Conservation (phyloP, 1,140 invertebrate species). For the Tetramorium parvispinum region DNA sequence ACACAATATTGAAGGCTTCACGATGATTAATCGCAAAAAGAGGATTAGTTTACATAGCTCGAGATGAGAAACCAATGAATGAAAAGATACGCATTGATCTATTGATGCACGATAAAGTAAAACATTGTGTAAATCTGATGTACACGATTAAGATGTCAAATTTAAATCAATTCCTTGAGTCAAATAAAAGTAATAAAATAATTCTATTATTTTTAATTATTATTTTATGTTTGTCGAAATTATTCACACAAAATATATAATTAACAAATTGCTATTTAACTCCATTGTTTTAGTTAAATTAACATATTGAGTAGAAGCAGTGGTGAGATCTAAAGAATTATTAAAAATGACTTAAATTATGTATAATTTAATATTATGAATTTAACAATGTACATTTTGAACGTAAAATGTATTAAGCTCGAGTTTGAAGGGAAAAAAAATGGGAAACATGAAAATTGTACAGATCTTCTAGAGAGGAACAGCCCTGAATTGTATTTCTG, state of each 20-base stretch:
- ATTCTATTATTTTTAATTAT: too few species aligned
- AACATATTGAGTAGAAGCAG: too few species aligned
- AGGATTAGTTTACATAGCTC: constrained; percentile 16
- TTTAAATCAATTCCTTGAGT: too few species aligned
- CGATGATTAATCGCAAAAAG: constrained; percentile 27
- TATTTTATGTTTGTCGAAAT: too few species aligned
- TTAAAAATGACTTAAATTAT: too few species aligned
- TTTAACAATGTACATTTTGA: background rate
- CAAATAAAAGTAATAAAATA: too few species aligned
- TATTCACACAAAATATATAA: too few species aligned
- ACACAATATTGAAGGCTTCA: background rate
- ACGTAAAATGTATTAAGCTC: background rate
- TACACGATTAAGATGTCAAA: too few species aligned
- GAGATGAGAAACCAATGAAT: background rate
- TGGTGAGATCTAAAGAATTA: too few species aligned
- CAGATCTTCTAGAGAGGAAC: background rate
- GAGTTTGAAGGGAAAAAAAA: background rate
- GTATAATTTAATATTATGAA: too few species aligned
- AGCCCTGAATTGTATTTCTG: background rate
- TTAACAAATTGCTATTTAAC: too few species aligned
- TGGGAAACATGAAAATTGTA: background rate
- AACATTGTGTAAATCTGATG: background rate
- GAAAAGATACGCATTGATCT: background rate
- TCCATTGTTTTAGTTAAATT: too few species aligned
- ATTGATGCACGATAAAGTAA: background rate